These are phyloP conservation scores for Arothron firmamentum DNA, from an alignment of 2,113 vertebrate species.

Conservation along the genomic window DNA sequence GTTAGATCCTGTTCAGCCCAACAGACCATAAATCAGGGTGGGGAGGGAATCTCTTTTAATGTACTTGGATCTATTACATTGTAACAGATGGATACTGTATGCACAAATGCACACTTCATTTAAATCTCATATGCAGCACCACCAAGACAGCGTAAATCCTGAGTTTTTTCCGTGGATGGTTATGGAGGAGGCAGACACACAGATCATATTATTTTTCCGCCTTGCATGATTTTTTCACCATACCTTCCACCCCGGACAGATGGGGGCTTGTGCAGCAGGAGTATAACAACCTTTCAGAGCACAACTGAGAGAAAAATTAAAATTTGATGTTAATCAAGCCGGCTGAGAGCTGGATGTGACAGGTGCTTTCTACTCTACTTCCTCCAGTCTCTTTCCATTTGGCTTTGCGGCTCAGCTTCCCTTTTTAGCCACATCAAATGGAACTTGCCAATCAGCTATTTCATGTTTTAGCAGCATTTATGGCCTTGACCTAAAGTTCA, in stretches of 20 bases:
- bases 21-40: conserved; percentile 45
- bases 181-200: neutral
- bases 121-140: conserved; percentile 35
- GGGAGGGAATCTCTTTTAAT: conserved; percentile 53
- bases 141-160: conserved; percentile 27
- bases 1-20: conserved; percentile 48
- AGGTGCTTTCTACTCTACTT: conserved; percentile 99
- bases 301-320: conserved; percentile 92
- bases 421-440: conserved; percentile 78
- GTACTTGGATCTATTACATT: conserved; percentile 47
- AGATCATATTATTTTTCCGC: conserved; percentile 29
- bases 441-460: conserved; percentile 75
- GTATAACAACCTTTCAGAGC: conserved; percentile 72
- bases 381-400: conserved; percentile 91
- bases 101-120: conserved; percentile 49
- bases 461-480: conserved; percentile 60
- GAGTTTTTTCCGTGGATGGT: neutral
- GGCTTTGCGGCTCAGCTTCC: conserved; percentile 55
- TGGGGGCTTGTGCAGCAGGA: conserved; percentile 35
- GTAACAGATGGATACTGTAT: conserved; percentile 56
- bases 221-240: conserved; percentile 34
- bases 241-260: conserved; percentile 25
- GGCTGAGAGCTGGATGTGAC: conserved; percentile 91
- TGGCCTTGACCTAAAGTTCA: conserved; percentile 50
- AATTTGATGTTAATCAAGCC: conserved; percentile 99